Evolutionary conservation across 2,888 invertebrate species (phyloP).

Genomic region (Elegia similella): DNA sequence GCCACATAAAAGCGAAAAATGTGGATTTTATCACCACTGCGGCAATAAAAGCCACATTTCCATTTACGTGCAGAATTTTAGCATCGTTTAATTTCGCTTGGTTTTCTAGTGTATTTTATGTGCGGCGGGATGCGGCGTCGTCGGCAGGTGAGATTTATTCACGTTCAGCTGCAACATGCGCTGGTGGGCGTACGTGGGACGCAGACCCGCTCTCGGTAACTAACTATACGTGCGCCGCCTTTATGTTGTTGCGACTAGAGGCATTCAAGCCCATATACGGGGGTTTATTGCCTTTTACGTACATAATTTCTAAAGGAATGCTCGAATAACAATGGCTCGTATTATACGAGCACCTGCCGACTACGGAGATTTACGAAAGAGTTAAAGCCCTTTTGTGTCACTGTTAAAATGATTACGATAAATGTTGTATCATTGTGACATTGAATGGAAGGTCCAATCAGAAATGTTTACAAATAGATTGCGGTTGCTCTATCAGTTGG

Average conservation of each 20-base stretch:
- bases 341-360: constrained; percentile 39
- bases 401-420: constrained; percentile 25
- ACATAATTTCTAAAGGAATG: constrained; percentile 42
- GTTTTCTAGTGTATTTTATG: constrained; percentile 2
- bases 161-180: constrained; percentile 50
- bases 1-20: constrained; percentile 3
- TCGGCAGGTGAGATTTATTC: constrained; percentile 70
- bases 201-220: constrained; percentile 45
- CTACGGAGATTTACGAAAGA: constrained; percentile 31
- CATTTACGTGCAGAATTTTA: constrained; percentile 7
- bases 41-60: not conserved
- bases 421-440: constrained; percentile 42
- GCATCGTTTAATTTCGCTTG: constrained; percentile 11
- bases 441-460: constrained; percentile 51
- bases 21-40: not conserved
- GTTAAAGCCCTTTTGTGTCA: constrained; percentile 18
- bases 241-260: constrained; percentile 51
- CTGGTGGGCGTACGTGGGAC: constrained; percentile 63
- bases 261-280: constrained; percentile 52
- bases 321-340: constrained; percentile 38
- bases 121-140: constrained; percentile 34
- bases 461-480: constrained; percentile 68
- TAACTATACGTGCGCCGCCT: constrained; percentile 45
- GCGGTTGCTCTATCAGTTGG: constrained; percentile 56
- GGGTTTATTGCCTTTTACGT: constrained; percentile 50